These are phyloP conservation scores for Melikaiella ostensackeni DNA, from an alignment of 2,888 invertebrate species.

Conservation along the genomic window DNA sequence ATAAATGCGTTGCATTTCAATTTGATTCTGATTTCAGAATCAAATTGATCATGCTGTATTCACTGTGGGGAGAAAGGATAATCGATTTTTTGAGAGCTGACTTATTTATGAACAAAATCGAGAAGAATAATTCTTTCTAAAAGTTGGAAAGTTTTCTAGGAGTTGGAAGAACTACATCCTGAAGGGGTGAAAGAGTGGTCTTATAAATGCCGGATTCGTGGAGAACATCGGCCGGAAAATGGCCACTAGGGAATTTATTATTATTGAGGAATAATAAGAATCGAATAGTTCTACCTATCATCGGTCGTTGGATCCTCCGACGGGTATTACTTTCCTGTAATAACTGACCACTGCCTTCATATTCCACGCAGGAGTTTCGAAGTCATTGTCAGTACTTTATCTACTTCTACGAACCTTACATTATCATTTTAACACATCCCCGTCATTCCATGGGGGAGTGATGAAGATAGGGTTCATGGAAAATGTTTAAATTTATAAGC, in stretches of 20 bases:
- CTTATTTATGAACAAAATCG: neutral
- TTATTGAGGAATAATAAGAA: conserved; percentile 10
- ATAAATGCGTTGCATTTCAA: no score
- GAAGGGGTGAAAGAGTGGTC: neutral
- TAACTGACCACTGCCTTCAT: conserved; percentile 4
- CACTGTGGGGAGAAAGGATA: neutral
- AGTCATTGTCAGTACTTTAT: conserved; percentile 33
- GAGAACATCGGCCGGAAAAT: conserved; percentile 4
- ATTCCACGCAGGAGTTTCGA: conserved; percentile 1
- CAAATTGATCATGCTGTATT: no score
- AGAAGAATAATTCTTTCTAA: no score
- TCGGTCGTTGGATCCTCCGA: neutral
- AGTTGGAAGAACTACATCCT: neutral
- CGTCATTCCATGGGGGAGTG: conserved; percentile 6
- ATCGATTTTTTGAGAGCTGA: neutral
- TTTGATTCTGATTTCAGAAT: no score
- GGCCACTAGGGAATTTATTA: conserved; percentile 2
- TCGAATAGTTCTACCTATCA: conserved; percentile 13
- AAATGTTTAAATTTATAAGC: neutral
- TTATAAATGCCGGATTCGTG: neutral
- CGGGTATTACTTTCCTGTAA: neutral
- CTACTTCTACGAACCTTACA: conserved; percentile 13
- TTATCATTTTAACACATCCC: conserved; percentile 24
- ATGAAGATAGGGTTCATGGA: conserved; percentile 30
- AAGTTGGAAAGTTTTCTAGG: neutral